These are phyloP conservation scores for Thaumatotibia leucotreta DNA, from an alignment of 1,140 invertebrate species.

Conservation along the genomic window DNA sequence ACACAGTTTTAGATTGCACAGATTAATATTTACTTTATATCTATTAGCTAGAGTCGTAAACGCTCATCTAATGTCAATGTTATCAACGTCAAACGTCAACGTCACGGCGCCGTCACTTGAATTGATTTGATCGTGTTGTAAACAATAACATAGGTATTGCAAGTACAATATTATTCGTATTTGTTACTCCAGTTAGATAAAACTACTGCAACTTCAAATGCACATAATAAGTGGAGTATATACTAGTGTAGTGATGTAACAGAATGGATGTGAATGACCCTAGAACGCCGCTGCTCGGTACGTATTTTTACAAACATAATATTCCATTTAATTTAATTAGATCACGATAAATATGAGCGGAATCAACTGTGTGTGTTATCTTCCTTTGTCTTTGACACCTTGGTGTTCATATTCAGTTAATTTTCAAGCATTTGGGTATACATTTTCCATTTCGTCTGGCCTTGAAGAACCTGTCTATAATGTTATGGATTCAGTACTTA, in stretches of 20 bases:
- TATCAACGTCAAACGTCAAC: not conserved
- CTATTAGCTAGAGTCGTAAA: not conserved
- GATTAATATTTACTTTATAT: too few species aligned
- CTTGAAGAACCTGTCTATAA: not conserved
- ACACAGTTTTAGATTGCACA: too few species aligned
- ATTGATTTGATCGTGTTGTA: not conserved
- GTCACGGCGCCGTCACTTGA: not conserved
- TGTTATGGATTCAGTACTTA: not conserved
- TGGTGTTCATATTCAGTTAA: not conserved
- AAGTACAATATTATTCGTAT: not conserved
- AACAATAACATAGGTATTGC: not conserved
- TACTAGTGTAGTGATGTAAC: not conserved
- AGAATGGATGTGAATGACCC: slow-evolving; percentile 52
- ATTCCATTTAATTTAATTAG: slow-evolving; percentile 7
- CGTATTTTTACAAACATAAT: slow-evolving; percentile 13
- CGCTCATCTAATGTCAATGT: not conserved
- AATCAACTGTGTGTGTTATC: not conserved
- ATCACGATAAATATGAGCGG: not conserved
- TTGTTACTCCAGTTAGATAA: slow-evolving; percentile 13
- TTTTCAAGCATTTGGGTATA: not conserved
- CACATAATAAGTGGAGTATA: not conserved
- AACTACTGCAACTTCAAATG: slow-evolving; percentile 6
- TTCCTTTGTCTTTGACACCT: not conserved
- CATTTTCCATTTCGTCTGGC: not conserved
- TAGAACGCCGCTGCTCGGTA: slow-evolving; percentile 47